Conservation (phyloP, 2,797 vertebrate species). For the Danio tinwini region DNA sequence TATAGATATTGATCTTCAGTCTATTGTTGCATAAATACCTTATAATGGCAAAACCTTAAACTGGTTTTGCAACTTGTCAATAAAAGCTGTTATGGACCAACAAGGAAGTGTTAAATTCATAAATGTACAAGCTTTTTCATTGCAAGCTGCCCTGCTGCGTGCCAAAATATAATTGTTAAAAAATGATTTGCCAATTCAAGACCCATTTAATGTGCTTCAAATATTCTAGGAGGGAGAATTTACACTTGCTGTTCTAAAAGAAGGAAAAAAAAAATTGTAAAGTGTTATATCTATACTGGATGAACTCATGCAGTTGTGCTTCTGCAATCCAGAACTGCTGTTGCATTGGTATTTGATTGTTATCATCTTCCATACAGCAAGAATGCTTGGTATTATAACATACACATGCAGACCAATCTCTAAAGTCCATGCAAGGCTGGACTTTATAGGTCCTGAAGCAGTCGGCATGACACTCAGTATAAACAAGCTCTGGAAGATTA, state of each 20-base stretch:
- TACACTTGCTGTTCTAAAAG: slow-evolving; percentile 72
- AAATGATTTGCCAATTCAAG: too few relatives aligned
- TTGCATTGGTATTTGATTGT: slow-evolving; percentile 80
- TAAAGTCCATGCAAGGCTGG: slow-evolving; percentile 46
- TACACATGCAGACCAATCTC: slow-evolving; percentile 29
- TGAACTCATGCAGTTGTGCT: slow-evolving; percentile 75
- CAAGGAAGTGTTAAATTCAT: too few relatives aligned
- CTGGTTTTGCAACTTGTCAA: too few relatives aligned
- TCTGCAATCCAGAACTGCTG: slow-evolving; percentile 68
- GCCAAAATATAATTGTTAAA: too few relatives aligned
- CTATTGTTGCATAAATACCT: too few relatives aligned
- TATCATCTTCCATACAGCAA: slow-evolving; percentile 70
- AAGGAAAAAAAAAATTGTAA: slow-evolving; percentile 51
- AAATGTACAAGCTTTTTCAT: too few relatives aligned
- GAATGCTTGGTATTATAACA: slow-evolving; percentile 45
- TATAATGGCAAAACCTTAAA: too few relatives aligned
- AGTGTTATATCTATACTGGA: slow-evolving; percentile 68
- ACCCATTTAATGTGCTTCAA: slow-evolving; percentile 46
- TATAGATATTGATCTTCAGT: too few relatives aligned
- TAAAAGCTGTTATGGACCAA: too few relatives aligned
- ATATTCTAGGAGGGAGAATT: slow-evolving; percentile 66
- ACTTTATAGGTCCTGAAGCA: slow-evolving; percentile 53
- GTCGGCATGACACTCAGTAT: slow-evolving; percentile 49
- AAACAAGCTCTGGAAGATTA: slow-evolving; percentile 60
- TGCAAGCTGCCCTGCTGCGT: too few relatives aligned